phyloP scores from a whole-genome alignment of 1,140 invertebrate genomes.

The Acromyrmex echinatior region DNA sequence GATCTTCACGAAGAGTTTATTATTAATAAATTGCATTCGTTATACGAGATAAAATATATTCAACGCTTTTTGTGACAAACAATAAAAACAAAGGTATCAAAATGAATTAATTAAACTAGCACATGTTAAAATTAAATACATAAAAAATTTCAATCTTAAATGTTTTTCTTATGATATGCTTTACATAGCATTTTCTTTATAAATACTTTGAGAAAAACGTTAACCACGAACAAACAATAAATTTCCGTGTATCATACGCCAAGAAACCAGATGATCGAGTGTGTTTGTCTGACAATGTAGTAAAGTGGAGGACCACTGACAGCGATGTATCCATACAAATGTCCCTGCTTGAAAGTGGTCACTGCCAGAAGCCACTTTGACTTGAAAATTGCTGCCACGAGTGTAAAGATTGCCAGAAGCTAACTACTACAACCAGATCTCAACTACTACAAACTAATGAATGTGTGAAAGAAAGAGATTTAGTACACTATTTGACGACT shows the following conservation, averaged over 20 bases:
- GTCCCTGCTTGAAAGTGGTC: constrained; percentile 34
- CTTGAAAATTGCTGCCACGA: constrained; percentile 17
- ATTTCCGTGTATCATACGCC: constrained; percentile 17
- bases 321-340: constrained; percentile 61
- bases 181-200: background rate
- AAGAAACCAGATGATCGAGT: constrained; percentile 42
- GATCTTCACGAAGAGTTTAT: background rate
- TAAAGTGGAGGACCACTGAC: constrained; percentile 63
- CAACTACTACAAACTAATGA: background rate
- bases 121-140: background rate
- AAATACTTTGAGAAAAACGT: background rate
- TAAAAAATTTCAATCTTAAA: background rate
- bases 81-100: constrained; percentile 4
- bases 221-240: constrained; percentile 33
- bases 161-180: background rate
- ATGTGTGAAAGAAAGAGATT: background rate
- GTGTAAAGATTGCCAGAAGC: background rate
- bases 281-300: constrained; percentile 39
- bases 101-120: background rate
- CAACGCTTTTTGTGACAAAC: background rate
- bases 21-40: constrained; percentile 41
- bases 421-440: background rate
- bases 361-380: constrained; percentile 41
- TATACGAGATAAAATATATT: constrained; percentile 1
- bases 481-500: background rate